These are phyloP conservation scores for Tragulus kanchil DNA, from an alignment of 2,113 vertebrate species.

Conservation along the genomic window DNA sequence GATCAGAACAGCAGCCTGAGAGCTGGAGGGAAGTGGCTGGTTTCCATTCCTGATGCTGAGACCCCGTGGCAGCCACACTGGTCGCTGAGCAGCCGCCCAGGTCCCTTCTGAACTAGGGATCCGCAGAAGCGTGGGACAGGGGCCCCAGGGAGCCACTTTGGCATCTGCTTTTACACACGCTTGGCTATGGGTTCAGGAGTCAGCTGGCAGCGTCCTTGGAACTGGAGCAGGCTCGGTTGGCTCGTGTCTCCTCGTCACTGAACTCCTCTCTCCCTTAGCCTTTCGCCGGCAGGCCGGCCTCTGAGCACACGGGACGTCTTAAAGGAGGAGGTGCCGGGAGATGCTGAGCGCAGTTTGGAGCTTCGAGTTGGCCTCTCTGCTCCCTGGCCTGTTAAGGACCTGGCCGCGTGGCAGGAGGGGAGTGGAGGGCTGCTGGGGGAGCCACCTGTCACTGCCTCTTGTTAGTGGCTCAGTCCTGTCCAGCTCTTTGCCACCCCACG, in stretches of 20 bases:
- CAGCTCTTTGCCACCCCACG: no score
- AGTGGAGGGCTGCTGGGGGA: fast-evolving
- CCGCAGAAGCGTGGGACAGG: not conserved
- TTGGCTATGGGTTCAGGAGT: not conserved
- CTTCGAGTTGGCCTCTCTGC: not conserved
- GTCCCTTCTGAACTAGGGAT: not conserved
- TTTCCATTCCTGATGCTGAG: not conserved
- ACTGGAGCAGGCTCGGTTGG: not conserved
- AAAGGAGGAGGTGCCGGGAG: not conserved
- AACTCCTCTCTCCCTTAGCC: not conserved
- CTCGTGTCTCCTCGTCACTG: not conserved
- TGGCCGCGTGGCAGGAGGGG: not conserved
- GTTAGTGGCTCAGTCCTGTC: no score
- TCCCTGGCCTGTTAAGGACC: not conserved
- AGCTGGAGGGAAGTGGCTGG: not conserved
- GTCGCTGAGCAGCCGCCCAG: not conserved
- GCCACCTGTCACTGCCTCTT: no score
- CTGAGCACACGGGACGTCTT: not conserved
- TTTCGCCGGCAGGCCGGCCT: not conserved
- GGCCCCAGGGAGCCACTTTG: fast-evolving
- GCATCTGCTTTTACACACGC: not conserved
- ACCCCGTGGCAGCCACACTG: fast-evolving
- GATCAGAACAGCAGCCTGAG: not conserved
- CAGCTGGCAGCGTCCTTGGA: not conserved
- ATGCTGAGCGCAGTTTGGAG: fast-evolving